Percentiles rank a stretch among this genome's conserved stretches.
Conservation (phyloP, 2,797 vertebrate species). For the Cossypha heuglini region DNA sequence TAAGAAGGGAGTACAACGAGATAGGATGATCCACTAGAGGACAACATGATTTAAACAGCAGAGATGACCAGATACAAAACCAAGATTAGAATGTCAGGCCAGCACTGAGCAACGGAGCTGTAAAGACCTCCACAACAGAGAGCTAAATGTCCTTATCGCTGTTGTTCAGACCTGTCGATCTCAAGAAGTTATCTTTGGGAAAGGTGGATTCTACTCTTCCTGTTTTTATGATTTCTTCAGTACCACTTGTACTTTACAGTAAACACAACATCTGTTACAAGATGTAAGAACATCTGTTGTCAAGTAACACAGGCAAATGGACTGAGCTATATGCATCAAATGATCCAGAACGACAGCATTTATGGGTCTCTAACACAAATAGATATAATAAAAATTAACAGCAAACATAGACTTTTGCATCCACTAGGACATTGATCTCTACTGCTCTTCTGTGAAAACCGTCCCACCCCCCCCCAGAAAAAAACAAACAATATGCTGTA, state of each 20-base stretch:
- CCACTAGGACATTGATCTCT: background rate
- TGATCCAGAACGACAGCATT: background rate
- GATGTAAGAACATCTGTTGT: background rate
- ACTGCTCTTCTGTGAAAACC: background rate
- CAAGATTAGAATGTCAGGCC: background rate
- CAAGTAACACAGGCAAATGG: background rate
- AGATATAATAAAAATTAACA: background rate
- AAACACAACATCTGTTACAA: slow-evolving; percentile 1
- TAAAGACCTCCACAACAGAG: background rate
- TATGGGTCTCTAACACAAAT: background rate
- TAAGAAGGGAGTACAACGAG: background rate
- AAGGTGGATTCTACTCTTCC: background rate
- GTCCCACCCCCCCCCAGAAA: background rate
- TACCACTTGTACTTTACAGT: background rate
- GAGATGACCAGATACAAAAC: background rate
- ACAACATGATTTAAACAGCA: background rate
- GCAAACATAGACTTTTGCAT: background rate
- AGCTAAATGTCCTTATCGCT: background rate
- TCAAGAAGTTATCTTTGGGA: background rate
- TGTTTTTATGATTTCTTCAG: background rate
- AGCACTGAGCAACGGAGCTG: background rate
- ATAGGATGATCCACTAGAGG: background rate
- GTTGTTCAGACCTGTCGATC: background rate
- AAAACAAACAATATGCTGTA: background rate
- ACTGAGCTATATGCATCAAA: background rate